Base-by-base conservation (phyloP, 2,113 vertebrate species). In the Galemys pyrenaicus region DNA sequence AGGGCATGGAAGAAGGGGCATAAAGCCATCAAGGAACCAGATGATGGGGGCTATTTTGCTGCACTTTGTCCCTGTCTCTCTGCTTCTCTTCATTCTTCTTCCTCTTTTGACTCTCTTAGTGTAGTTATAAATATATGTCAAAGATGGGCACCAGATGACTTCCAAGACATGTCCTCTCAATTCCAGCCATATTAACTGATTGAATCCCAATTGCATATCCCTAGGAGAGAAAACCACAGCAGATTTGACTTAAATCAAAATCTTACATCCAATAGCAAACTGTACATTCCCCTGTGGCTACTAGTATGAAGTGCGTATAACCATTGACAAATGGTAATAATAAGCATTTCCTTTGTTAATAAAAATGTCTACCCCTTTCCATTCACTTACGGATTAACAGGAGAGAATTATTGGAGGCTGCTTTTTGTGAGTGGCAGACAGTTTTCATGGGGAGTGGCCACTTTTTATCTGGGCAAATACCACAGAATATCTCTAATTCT, bases 1-100 rank as follows among this genome's bases (percentile, higher is more conserved):
- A 24, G 9, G 39, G 12, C 5, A 1, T 44, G 37, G 26, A 15
- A 71, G 15, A 5, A 71, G 22, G 11, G 32, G 28, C 28, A 12
- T n/a, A 30, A 49, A 80, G 41, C 5, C 17, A 1, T 24, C 46
- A 32, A 60, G 28, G 91, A 41, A 28, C 35, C 2, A 4, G 2
- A 0, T 1, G 2, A 2, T 10, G 6, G 6, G 0, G 10, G 17
- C 10, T 9, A 19, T 35, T 13, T 51, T 32, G 37, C 5, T 28
- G 32, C 11, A 54, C 6, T 67, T 62, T 7, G 26, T 9, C 16
- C 91, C 65, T 74, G 11, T 19, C n/a, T 49, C 37, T 74, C 56
- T 89, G 12, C 5, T 83, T 17, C 6, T 32, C 5, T 28, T 68
- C 20, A 74, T 93, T 15, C 12, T 84, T 46, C 39, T 73, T 79